phyloP scores from a whole-genome alignment of 2,113 vertebrate genomes.

The Benthochromis sp. region DNA sequence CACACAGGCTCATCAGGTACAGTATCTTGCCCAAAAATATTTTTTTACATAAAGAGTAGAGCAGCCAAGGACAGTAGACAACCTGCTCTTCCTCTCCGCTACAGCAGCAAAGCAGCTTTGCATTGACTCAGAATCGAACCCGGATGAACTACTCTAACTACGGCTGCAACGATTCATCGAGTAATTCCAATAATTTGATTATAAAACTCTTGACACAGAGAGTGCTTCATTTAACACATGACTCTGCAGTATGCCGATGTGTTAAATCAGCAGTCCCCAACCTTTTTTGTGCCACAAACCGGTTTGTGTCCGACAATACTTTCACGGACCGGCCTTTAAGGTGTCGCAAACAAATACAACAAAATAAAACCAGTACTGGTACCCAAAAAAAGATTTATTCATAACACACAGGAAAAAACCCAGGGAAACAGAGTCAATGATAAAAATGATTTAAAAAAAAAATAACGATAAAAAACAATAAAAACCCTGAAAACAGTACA shows the following conservation, averaged over 20 bases:
- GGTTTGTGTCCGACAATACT: background rate
- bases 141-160: constrained; percentile 67
- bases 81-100: background rate
- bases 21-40: background rate
- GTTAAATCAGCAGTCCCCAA: background rate
- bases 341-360: background rate
- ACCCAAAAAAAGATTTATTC: background rate
- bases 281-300: background rate
- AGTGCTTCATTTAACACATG: background rate
- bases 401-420: background rate
- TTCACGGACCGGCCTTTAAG: background rate
- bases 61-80: background rate
- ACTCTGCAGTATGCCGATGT: background rate
- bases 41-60: background rate
- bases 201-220: background rate
- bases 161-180: background rate
- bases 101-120: background rate
- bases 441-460: accelerated
- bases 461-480: background rate
- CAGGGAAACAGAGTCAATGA: background rate
- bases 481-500: background rate
- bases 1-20: background rate
- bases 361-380: background rate
- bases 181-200: background rate
- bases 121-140: constrained; percentile 74